Evolutionary conservation across 2,113 vertebrate species (phyloP).

Genomic region (Alaudala cheleensis): DNA sequence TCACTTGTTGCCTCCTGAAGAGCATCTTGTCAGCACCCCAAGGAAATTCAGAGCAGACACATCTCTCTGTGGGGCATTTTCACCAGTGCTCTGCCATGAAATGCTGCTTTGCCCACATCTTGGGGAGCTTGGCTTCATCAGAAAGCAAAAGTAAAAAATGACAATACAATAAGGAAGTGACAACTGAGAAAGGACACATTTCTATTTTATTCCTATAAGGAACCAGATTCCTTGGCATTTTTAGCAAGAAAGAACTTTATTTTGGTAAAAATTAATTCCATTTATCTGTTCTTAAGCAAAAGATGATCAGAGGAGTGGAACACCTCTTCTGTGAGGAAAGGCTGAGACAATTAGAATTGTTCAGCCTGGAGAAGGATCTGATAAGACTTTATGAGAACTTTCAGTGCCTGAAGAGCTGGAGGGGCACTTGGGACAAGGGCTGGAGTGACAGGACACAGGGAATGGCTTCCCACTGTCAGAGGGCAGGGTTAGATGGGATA

Average conservation of each 20-base stretch:
- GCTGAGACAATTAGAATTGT: not conserved
- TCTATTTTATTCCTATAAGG: not conserved
- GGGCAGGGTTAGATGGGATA: not conserved
- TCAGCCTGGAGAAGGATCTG: not conserved
- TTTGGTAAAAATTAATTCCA: not conserved
- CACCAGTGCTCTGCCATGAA: not conserved
- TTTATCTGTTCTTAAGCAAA: not conserved
- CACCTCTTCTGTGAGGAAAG: not conserved
- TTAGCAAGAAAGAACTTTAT: not conserved
- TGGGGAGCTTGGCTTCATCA: not conserved
- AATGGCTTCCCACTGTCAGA: not conserved
- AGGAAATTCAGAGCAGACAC: not conserved
- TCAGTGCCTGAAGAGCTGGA: not conserved
- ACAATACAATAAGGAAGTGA: not conserved
- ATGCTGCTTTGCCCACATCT: not conserved
- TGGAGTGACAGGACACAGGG: accelerated
- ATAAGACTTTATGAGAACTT: not conserved
- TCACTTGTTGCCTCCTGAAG: not conserved
- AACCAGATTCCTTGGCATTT: not conserved
- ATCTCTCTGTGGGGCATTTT: not conserved
- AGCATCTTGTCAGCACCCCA: not conserved
- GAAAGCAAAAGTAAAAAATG: not conserved
- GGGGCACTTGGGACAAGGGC: no score
- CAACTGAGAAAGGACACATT: not conserved
- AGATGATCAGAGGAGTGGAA: not conserved